Base-by-base conservation (phyloP, 1,140 invertebrate genomes). In the Bombyx mandarina region DNA sequence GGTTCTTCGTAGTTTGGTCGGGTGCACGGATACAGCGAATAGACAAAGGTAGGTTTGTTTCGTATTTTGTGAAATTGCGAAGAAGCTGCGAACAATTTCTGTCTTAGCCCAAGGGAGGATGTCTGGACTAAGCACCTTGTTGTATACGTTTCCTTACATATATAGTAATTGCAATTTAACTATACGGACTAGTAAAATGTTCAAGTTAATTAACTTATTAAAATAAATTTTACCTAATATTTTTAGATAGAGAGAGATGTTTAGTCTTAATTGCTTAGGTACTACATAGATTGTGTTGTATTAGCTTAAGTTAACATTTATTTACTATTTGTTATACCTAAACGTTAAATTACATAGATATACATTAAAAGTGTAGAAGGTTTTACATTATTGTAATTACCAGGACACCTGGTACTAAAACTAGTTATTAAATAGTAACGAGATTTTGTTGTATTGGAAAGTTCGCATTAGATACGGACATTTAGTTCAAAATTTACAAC, bases 11-110 rank as follows among this genome's bases (percentile, higher is more conserved):
- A 69, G 59, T 52, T 58, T 80, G 78, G 79, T 66, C 48, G n/a
- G 46, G 55, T 62, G 54, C 58, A 56, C 58, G 66, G 67, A 65
- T 73, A 63, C 67, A 61, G 52, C 66, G 67, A 54, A 63, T 75
- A 70, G 62, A 67, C 65, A 63, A 67, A 65, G 61, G 60, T 68
- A 64, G 61, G 67, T 67, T 56, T 71, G 66, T 77, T 66, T 71
- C 58, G 69, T 64, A 66, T 77, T 82, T 82, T 80, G 80, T 80
- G 78, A 81, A 83, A 81, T 82, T 82, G 82, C 80, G 69, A 81
- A 77, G 74, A 78, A 73, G 72, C 69, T 69, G 61, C 35, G 62
- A 63, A 49, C 53, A 56, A 18, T 18, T 66, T 67, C 56, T 54
- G 62, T 52, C 18, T 60, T 62, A 61, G 66, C 82, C 78, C 80